phyloP scores from a whole-genome alignment of 2,113 vertebrate species.

The Takifugu bimaculatus region DNA sequence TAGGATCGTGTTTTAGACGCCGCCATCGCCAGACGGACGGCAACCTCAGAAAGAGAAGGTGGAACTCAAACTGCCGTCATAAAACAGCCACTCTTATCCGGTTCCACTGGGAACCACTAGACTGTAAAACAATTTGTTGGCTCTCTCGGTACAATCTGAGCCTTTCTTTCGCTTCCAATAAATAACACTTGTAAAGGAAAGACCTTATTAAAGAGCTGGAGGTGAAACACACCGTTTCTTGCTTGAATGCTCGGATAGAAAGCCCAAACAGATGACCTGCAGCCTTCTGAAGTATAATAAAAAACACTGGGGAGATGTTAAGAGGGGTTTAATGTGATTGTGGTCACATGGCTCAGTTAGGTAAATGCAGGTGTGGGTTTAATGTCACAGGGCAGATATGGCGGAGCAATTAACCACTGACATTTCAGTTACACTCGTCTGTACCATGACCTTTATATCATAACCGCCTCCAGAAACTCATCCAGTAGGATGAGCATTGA shows the following conservation, averaged over 20 bases:
- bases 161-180: neutral
- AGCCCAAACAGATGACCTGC: no score
- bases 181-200: neutral
- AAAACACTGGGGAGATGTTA: no score
- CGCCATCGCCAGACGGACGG: no score
- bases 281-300: no score
- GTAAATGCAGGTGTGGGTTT: neutral
- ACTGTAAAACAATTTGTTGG: neutral
- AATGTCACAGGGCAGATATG: conserved; percentile 2
- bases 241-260: no score
- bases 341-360: no score
- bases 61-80: conserved; percentile 10
- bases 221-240: no score
- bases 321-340: no score
- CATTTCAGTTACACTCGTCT: neutral
- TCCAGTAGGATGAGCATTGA: no score
- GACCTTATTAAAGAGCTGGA: no score
- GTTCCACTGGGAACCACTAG: neutral
- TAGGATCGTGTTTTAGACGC: conserved; percentile 15
- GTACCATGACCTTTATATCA: conserved; percentile 5
- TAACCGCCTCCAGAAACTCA: neutral
- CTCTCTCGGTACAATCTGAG: neutral
- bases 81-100: conserved; percentile 20
- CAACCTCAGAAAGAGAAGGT: neutral
- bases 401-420: conserved; percentile 13